A percentile compares a stretch with the other conserved stretches of the same genome.
These are phyloP conservation scores for Pseudachorutes palmiensis DNA, from an alignment of 1,140 invertebrate genomes.

Conservation along the genomic window DNA sequence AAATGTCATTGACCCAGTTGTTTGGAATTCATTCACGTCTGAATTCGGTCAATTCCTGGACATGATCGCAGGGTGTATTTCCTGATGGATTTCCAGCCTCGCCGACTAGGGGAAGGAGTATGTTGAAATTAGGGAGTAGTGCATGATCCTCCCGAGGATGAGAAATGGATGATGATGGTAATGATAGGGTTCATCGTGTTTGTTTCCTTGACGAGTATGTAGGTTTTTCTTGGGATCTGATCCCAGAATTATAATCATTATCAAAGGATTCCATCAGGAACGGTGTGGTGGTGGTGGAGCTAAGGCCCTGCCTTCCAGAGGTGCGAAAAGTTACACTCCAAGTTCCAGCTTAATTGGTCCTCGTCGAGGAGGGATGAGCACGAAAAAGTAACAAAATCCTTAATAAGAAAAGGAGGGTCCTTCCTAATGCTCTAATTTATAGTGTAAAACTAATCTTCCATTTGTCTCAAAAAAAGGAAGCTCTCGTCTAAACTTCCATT, in stretches of 20 bases:
- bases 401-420: background rate
- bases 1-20: too few species aligned
- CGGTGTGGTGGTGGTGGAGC: background rate
- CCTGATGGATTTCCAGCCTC: too few species aligned
- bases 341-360: background rate
- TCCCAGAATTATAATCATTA: slow-evolving; percentile 7
- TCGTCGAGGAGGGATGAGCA: background rate
- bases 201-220: background rate
- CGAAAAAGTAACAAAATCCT: background rate
- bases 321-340: slow-evolving; percentile 12
- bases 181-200: background rate
- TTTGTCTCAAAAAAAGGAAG: background rate
- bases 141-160: too few species aligned
- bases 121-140: too few species aligned
- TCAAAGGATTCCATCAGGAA: slow-evolving; percentile 4
- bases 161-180: too few species aligned
- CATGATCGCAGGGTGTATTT: too few species aligned
- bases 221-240: background rate
- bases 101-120: too few species aligned
- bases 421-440: background rate
- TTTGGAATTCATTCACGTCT: too few species aligned
- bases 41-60: too few species aligned
- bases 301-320: background rate
- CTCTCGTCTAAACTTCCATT: background rate
- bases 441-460: background rate